phyloP scores from a whole-genome alignment of 2,888 invertebrate genomes.

The Catocala nupta region DNA sequence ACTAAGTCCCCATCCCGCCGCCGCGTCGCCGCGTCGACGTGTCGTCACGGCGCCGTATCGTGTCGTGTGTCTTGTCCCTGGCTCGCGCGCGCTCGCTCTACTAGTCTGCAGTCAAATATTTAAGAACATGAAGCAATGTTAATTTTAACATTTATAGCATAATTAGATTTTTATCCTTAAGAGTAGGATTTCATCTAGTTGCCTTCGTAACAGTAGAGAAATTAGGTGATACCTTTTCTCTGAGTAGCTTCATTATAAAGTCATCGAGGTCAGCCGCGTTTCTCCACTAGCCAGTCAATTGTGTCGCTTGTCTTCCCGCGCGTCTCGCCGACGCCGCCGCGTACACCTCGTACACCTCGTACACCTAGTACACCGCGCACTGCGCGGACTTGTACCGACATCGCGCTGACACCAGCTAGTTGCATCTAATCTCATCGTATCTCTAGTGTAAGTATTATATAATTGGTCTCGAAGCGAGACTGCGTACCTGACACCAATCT shows the following conservation, averaged over 20 bases:
- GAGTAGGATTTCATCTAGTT: constrained; percentile 87
- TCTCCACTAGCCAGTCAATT: constrained; percentile 76
- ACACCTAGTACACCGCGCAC: constrained; percentile 11
- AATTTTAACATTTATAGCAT: constrained; percentile 85
- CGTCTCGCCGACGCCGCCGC: constrained; percentile 31
- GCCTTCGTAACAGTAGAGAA: constrained; percentile 86
- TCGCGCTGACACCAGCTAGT: constrained; percentile 77
- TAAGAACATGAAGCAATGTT: constrained; percentile 85
- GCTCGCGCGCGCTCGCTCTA: constrained; percentile 49
- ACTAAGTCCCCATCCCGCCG: constrained; percentile 65
- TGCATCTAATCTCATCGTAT: constrained; percentile 70
- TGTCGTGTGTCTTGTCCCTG: constrained; percentile 49
- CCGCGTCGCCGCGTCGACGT: not conserved
- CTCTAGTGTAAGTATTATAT: constrained; percentile 68
- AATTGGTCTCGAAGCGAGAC: constrained; percentile 72
- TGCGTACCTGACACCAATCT: constrained; percentile 83
- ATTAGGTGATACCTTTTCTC: constrained; percentile 84
- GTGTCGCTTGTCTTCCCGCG: constrained; percentile 73
- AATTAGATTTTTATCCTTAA: constrained; percentile 86
- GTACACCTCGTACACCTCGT: constrained; percentile 16
- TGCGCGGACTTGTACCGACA: constrained; percentile 42
- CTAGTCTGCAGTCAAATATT: constrained; percentile 66
- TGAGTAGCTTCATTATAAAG: constrained; percentile 78
- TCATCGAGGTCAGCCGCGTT: constrained; percentile 70
- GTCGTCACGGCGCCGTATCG: constrained; percentile 15